Percentiles rank a stretch among this genome's conserved stretches.
Conservation (phyloP, 2,888 invertebrate genomes). For the Sinopyrophorus schimmeli region DNA sequence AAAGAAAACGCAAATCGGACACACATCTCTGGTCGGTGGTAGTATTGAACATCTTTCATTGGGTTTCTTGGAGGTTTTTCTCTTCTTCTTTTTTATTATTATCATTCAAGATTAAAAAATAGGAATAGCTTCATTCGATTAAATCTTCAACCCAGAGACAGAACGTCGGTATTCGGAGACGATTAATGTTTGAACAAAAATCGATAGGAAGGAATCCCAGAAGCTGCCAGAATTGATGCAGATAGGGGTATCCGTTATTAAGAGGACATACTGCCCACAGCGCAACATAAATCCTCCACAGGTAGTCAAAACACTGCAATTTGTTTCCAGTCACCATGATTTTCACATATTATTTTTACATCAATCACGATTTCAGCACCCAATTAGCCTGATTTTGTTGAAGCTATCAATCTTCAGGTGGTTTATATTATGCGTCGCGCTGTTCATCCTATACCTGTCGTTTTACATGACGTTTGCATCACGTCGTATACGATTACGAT, state of each 20-base stretch:
- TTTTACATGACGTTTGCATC: conserved; percentile 27
- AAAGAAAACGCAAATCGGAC: no score
- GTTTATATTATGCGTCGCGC: conserved; percentile 29
- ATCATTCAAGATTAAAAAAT: no score
- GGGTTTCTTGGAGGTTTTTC: no score
- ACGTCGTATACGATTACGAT: conserved; percentile 20
- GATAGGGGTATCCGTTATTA: conserved; percentile 30
- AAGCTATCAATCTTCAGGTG: conserved; percentile 43
- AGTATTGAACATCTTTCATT: no score
- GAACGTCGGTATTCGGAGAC: no score
- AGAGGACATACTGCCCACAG: conserved; percentile 36
- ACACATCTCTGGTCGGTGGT: no score
- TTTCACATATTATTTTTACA: conserved; percentile 55
- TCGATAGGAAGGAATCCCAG: conserved; percentile 12
- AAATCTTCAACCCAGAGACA: no score
- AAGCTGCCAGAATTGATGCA: conserved; percentile 18
- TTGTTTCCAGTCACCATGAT: conserved; percentile 52
- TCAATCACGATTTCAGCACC: conserved; percentile 54
- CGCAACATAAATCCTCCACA: conserved; percentile 49
- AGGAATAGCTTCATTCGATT: no score
- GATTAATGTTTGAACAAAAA: no score
- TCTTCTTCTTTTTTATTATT: no score
- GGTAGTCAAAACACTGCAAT: conserved; percentile 48
- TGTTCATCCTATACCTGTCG: conserved; percentile 26
- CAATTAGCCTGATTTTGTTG: conserved; percentile 46